Conservation (phyloP, 2,797 vertebrate genomes). For the Poecilia velifera region DNA sequence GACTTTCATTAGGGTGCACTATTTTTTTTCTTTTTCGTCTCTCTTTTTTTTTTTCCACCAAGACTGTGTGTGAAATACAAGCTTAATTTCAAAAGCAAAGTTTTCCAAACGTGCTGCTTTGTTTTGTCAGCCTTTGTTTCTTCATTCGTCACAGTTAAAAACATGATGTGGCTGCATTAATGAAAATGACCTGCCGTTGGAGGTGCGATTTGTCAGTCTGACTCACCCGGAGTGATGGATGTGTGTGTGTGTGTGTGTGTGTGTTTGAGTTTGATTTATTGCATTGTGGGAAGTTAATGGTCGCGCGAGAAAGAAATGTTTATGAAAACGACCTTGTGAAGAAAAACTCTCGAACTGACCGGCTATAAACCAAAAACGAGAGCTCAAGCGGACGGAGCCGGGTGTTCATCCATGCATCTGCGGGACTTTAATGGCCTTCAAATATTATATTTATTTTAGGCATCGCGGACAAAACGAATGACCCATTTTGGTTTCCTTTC, state of each 20-base stretch:
- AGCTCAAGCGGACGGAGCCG: slow-evolving; percentile 16
- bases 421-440: background rate
- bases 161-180: slow-evolving; percentile 60
- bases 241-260: slow-evolving; percentile 54
- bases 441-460: slow-evolving; percentile 2
- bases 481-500: background rate
- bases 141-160: slow-evolving; percentile 48
- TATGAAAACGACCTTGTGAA: slow-evolving; percentile 70
- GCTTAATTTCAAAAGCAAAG: slow-evolving; percentile 6
- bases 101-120: slow-evolving; percentile 57
- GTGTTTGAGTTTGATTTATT: slow-evolving; percentile 62
- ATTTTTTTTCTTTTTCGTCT: too few species aligned
- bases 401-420: slow-evolving; percentile 10
- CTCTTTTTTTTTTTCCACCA: background rate
- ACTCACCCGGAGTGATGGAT: slow-evolving; percentile 66
- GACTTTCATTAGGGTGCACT: background rate
- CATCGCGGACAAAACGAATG: background rate
- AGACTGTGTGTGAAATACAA: background rate
- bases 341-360: slow-evolving; percentile 44
- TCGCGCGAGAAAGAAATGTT: slow-evolving; percentile 56
- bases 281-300: slow-evolving; percentile 25
- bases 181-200: slow-evolving; percentile 66
- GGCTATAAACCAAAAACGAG: slow-evolving; percentile 39
- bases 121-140: slow-evolving; percentile 48
- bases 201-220: slow-evolving; percentile 69